These are phyloP conservation scores for Hydrozoanthus gracilis DNA, from an alignment of 92 coral and sea anemone genomes.

Conservation along the genomic window DNA sequence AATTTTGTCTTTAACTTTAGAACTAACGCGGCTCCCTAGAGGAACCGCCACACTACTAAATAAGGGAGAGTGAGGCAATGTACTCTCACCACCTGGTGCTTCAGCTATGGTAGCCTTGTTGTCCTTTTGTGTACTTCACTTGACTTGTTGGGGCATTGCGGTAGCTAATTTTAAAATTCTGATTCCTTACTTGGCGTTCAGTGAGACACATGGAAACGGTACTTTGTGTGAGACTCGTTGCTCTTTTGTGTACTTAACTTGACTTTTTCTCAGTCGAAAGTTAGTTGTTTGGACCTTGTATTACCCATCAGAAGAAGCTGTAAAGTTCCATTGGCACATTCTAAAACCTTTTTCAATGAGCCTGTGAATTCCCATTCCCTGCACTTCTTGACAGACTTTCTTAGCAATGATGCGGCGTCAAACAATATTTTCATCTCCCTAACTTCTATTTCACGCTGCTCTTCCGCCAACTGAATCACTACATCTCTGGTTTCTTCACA, in stretches of 20 bases:
- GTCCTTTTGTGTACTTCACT: no score
- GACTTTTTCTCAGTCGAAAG: conserved; percentile 57
- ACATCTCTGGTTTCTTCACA: conserved; percentile 60
- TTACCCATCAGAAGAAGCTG: conserved; percentile 70
- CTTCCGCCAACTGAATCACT: conserved; percentile 62
- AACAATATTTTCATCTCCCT: conserved; percentile 70
- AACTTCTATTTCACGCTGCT: conserved; percentile 37
- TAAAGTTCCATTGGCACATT: conserved; percentile 67
- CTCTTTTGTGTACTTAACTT: conserved; percentile 65
- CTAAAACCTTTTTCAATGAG: conserved; percentile 53
- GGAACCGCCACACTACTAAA: conserved; percentile 41
- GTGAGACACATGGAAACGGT: conserved; percentile 70
- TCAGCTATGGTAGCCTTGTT: conserved; percentile 24
- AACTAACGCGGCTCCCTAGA: conserved; percentile 50
- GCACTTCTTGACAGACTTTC: conserved; percentile 72
- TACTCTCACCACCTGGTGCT: conserved; percentile 40
- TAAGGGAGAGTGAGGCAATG: conserved; percentile 19
- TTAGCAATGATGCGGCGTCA: conserved; percentile 70
- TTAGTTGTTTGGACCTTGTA: conserved; percentile 63
- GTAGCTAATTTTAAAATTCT: conserved; percentile 46
- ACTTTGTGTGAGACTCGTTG: conserved; percentile 71
- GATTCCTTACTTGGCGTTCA: conserved; percentile 57
- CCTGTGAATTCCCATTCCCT: conserved; percentile 78
- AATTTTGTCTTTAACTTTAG: conserved; percentile 18
- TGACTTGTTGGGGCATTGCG: conserved; percentile 85